Conservation (phyloP, 23 tunicate species). For the Halocynthia aurantium region DNA sequence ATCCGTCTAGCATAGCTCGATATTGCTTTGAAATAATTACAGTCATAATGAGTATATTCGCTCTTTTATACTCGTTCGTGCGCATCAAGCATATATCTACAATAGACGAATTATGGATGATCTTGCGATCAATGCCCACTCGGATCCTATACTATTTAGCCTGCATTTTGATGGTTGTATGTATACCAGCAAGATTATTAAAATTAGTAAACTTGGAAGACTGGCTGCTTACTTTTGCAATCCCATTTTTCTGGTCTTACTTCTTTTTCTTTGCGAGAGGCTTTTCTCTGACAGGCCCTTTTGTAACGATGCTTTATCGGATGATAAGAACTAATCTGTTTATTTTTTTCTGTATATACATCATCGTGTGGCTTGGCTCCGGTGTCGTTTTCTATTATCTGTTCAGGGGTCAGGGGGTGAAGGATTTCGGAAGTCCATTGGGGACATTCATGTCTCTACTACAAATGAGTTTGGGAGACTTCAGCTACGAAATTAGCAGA, state of each 20-base stretch:
- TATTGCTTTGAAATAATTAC: slow-evolving; percentile 67
- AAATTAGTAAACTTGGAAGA: slow-evolving; percentile 55
- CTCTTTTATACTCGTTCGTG: slow-evolving; percentile 22
- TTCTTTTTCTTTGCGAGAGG: slow-evolving; percentile 65
- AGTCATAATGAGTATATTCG: slow-evolving; percentile 15
- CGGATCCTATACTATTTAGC: slow-evolving; percentile 44
- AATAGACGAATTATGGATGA: slow-evolving; percentile 38
- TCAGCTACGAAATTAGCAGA: slow-evolving; percentile 24
- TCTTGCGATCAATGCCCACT: slow-evolving; percentile 53
- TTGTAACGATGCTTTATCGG: slow-evolving; percentile 71
- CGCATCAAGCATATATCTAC: slow-evolving; percentile 43
- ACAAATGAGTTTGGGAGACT: slow-evolving; percentile 87
- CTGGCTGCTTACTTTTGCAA: slow-evolving; percentile 80
- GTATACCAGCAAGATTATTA: slow-evolving; percentile 50
- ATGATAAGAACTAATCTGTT: slow-evolving; percentile 54
- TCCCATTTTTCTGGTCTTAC: slow-evolving; percentile 79
- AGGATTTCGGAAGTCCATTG: slow-evolving; percentile 38
- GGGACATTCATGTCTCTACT: slow-evolving; percentile 74
- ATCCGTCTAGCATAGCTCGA: slow-evolving; percentile 35
- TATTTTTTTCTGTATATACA: slow-evolving; percentile 60
- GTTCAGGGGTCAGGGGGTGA: slow-evolving; percentile 41
- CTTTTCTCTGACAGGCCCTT: slow-evolving; percentile 59
- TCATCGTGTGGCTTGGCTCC: slow-evolving; percentile 44
- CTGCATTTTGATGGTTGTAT: slow-evolving; percentile 35
- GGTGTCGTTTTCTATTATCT: slow-evolving; percentile 67